Conservation (phyloP, 2,888 invertebrate species). For the Apoda limacodes region DNA sequence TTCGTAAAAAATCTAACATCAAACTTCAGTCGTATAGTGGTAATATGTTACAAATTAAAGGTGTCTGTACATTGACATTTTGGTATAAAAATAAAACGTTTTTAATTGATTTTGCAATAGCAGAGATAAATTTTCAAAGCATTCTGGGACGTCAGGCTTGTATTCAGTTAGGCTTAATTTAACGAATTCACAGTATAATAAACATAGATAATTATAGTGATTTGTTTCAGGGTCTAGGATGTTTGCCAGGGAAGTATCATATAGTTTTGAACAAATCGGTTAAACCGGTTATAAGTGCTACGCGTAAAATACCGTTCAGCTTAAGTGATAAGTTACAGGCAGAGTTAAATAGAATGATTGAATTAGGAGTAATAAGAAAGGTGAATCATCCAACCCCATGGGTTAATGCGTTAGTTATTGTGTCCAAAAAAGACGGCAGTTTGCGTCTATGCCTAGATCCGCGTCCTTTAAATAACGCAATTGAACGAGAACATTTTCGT, state of each 20-base stretch:
- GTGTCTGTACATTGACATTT: slow-evolving; percentile 2
- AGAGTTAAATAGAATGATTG: slow-evolving; percentile 10
- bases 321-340: slow-evolving; percentile 3
- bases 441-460: slow-evolving; percentile 11
- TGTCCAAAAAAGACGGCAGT: slow-evolving; percentile 7
- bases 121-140: slow-evolving; percentile 8
- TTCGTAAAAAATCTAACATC: slow-evolving; percentile 2
- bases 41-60: slow-evolving; percentile 7
- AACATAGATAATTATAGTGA: slow-evolving; percentile 1
- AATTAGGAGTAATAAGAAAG: slow-evolving; percentile 12
- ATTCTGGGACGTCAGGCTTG: slow-evolving; percentile 10
- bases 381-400: slow-evolving; percentile 15
- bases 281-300: slow-evolving; percentile 10
- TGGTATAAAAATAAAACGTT: slow-evolving; percentile 8
- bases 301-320: slow-evolving; percentile 10
- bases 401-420: slow-evolving; percentile 13
- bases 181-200: slow-evolving; percentile 6
- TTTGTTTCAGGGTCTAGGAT: slow-evolving; percentile 4
- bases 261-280: slow-evolving; percentile 11
- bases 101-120: slow-evolving; percentile 10
- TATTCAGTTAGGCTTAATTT: slow-evolving; percentile 6
- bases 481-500: slow-evolving; percentile 13
- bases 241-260: slow-evolving; percentile 12
- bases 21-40: slow-evolving; percentile 1
- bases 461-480: slow-evolving; percentile 11